Evolutionary conservation across 1,140 invertebrate genomes (phyloP).

Genomic region (Drosophila rufa): DNA sequence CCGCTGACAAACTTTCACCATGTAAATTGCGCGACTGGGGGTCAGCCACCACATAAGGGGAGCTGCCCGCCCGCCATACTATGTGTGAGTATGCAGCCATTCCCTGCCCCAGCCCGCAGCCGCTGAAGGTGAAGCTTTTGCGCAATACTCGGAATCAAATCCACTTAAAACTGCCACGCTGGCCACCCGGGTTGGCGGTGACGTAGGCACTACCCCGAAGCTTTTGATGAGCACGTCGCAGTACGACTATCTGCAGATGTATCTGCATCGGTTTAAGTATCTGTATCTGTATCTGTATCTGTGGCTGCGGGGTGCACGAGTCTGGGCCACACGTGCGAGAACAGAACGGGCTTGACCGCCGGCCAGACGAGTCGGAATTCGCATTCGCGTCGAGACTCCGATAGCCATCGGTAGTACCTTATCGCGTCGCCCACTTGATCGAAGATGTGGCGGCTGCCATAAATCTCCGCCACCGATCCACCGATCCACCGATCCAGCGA

Average conservation of each 20-base stretch:
- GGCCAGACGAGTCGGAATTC: constrained; percentile 27
- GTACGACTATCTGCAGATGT: background rate
- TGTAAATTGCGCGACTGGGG: constrained; percentile 59
- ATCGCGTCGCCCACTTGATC: constrained; percentile 24
- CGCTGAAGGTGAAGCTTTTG: constrained; percentile 60
- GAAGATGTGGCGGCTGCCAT: constrained; percentile 33
- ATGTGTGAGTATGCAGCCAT: constrained; percentile 7
- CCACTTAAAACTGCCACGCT: constrained; percentile 54
- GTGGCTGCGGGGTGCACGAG: constrained; percentile 26
- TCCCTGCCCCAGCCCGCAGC: constrained; percentile 16
- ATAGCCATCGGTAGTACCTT: constrained; percentile 19
- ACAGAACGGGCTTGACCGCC: constrained; percentile 25
- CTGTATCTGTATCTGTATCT: background rate
- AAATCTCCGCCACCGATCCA: constrained; percentile 17
- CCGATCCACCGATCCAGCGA: constrained; percentile 12
- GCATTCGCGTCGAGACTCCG: constrained; percentile 9
- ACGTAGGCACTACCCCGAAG: constrained; percentile 39
- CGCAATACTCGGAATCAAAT: constrained; percentile 70
- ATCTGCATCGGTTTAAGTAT: background rate
- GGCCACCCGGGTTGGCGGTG: constrained; percentile 33
- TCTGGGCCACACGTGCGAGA: constrained; percentile 45
- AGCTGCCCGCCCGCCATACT: constrained; percentile 7
- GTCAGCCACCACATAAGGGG: constrained; percentile 49
- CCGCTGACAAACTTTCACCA: constrained; percentile 66
- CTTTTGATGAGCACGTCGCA: constrained; percentile 21